Percentiles rank a stretch among this genome's conserved stretches.
phyloP scores from a whole-genome alignment of 2,888 invertebrate species.

The Automeris io region DNA sequence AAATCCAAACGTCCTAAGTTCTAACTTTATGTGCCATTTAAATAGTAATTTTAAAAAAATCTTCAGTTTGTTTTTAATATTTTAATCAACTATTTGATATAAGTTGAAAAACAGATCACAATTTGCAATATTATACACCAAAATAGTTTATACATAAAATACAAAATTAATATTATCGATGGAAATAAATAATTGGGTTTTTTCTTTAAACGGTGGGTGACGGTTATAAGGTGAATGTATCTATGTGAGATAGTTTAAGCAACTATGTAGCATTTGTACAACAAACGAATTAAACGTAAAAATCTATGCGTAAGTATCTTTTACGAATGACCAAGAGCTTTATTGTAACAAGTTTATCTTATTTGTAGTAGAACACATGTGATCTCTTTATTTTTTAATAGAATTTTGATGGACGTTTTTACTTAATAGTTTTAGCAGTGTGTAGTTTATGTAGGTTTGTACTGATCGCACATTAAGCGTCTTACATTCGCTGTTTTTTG shows the following conservation, averaged over 20 bases:
- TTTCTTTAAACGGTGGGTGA: too few species aligned
- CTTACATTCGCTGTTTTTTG: conserved; percentile 34
- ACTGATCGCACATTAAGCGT: conserved; percentile 51
- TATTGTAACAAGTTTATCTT: conserved; percentile 68
- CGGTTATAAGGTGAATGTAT: too few species aligned
- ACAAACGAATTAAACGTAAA: conserved; percentile 38
- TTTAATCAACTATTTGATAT: too few species aligned
- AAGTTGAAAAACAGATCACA: too few species aligned
- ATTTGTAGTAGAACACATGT: conserved; percentile 66
- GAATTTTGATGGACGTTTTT: conserved; percentile 74
- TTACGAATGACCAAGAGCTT: conserved; percentile 58
- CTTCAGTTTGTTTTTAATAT: too few species aligned
- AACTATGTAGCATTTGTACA: conserved; percentile 38
- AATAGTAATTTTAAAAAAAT: too few species aligned
- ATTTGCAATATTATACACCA: too few species aligned
- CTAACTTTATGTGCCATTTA: too few species aligned
- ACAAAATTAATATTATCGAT: too few species aligned
- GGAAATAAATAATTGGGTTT: too few species aligned
- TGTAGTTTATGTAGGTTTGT: conserved; percentile 52
- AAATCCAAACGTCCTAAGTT: too few species aligned
- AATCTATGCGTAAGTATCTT: conserved; percentile 45
- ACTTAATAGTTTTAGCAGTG: conserved; percentile 70
- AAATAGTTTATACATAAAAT: too few species aligned
- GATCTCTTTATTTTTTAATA: conserved; percentile 75
- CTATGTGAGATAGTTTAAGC: neutral